These are phyloP conservation scores for Rissa tridactyla DNA, from an alignment of 2,113 vertebrate genomes.

Conservation along the genomic window DNA sequence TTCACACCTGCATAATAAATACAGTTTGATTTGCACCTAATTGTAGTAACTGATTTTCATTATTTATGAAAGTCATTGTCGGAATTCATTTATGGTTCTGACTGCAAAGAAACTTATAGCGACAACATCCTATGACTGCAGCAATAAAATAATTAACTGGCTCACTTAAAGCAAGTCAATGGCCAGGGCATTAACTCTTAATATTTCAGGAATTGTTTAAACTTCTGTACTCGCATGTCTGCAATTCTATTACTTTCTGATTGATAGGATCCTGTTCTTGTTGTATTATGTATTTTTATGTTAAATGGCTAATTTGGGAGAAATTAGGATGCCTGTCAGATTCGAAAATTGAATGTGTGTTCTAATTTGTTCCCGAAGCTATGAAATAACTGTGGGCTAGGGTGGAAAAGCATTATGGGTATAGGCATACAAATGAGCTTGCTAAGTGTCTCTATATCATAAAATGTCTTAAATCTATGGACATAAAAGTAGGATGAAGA, in stretches of 20 bases:
- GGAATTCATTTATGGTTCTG: conserved; percentile 66
- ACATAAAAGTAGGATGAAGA: conserved; percentile 53
- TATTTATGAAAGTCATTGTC: conserved; percentile 67
- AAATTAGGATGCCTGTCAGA: not conserved
- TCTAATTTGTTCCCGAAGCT: not conserved
- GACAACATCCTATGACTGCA: conserved; percentile 33
- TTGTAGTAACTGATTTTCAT: conserved; percentile 65
- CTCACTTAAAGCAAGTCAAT: conserved; percentile 18
- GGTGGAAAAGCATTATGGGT: not conserved
- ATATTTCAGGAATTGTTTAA: conserved; percentile 34
- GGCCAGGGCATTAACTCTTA: not conserved
- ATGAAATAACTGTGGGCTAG: not conserved
- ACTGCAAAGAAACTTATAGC: conserved; percentile 32
- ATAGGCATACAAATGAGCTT: conserved; percentile 13
- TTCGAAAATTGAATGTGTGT: not conserved
- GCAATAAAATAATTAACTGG: conserved; percentile 64
- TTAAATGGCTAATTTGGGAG: not conserved
- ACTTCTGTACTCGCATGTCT: not conserved
- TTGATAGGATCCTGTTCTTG: not conserved
- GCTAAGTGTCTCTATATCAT: conserved; percentile 30
- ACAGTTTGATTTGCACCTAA: conserved; percentile 70
- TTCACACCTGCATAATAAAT: conserved; percentile 50
- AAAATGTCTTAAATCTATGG: conserved; percentile 40
- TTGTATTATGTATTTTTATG: not conserved
- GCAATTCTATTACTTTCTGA: not conserved